Evolutionary conservation across 2,888 invertebrate species (phyloP), one percentile per base, ranked within the genome.

Genomic region (Selenia dentaria): DNA sequence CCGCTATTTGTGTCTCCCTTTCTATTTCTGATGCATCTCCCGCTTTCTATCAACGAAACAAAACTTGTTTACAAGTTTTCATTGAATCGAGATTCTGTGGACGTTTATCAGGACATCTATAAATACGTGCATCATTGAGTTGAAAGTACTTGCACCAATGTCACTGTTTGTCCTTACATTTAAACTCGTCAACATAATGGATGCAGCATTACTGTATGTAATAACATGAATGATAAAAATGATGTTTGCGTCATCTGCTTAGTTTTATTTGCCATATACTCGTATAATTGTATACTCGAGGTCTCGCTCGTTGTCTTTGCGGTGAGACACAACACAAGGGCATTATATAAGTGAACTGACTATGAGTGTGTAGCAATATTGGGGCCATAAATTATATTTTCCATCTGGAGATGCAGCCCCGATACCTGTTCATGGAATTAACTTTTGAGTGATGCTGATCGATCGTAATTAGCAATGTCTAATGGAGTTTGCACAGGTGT

Each of bases 191-290:
- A 46, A 22, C 25, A 27, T 41, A 31, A 40, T 51, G 40, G 40
- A 39, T 46, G 37, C 42, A 48, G 25, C 16, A 33, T 50, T 31
- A 38, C 43, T 46, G 42, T 36, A 20, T 34, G 18, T 41, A 51
- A 46, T 52, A 42, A 57, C 51, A 55, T 59, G 51, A 57, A 49
- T 52, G 44, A 35, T 49, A 22, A 63, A 41, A 57, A 56, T 58
- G 44, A 40, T 44, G 49, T 43, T 35, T 45, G 36, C 34, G 43
- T 44, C 44, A 35, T 46, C 44, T 62, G 37, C 48, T 59, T 55
- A 55, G 61, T 69, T 67, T 72, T 70, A 67, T 63, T 64, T 49
- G 61, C 70, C 73, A 64, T 76, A 68, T 70, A n/a, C n/a, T n/a
- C n/a, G n/a, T n/a, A 64, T 37, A 67, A 62, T 60, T 51, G 58